A percentile compares a stretch with the other conserved stretches of the same genome.
These are phyloP conservation scores for Drosophila subsilvestris DNA, from an alignment of 2,888 invertebrate genomes.

Conservation along the genomic window DNA sequence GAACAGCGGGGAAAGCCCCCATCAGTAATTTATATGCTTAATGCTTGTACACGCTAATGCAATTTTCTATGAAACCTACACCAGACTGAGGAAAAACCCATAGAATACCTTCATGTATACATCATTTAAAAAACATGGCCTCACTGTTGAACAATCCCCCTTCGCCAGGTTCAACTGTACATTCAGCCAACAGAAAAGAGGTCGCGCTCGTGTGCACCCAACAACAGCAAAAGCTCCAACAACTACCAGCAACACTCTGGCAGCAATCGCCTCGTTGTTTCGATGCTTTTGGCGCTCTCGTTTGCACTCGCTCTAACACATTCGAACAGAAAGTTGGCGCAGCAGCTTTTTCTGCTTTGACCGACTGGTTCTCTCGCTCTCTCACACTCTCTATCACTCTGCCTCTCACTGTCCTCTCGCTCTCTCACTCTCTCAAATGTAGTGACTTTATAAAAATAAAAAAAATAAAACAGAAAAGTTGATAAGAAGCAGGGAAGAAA, in stretches of 20 bases:
- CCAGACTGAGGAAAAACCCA: not conserved
- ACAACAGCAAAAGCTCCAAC: slow-evolving; percentile 65
- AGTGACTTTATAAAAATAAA: slow-evolving; percentile 45
- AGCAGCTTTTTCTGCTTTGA: slow-evolving; percentile 52
- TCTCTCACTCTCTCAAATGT: slow-evolving; percentile 43
- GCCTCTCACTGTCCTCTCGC: slow-evolving; percentile 41
- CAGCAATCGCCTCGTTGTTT: slow-evolving; percentile 53
- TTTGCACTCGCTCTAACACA: slow-evolving; percentile 73
- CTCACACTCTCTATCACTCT: slow-evolving; percentile 42
- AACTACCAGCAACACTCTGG: slow-evolving; percentile 55
- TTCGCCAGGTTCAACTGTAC: slow-evolving; percentile 70
- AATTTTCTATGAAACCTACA: not conserved
- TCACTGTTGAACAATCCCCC: slow-evolving; percentile 11
- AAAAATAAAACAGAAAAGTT: slow-evolving; percentile 46
- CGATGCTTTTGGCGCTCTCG: slow-evolving; percentile 61
- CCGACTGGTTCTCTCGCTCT: slow-evolving; percentile 57
- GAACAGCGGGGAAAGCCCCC: not conserved
- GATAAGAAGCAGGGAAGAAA: slow-evolving; percentile 51
- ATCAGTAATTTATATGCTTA: too few relatives aligned
- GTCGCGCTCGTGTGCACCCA: slow-evolving; percentile 80
- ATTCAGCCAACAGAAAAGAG: slow-evolving; percentile 61
- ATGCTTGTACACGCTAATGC: not conserved
- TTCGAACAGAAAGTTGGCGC: slow-evolving; percentile 64
- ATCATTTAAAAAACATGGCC: not conserved
- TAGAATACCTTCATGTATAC: not conserved